A percentile compares a stretch with the other conserved stretches of the same genome.
phyloP scores from a whole-genome alignment of 2,797 vertebrate species.

The Sebastes ruberrimus region DNA sequence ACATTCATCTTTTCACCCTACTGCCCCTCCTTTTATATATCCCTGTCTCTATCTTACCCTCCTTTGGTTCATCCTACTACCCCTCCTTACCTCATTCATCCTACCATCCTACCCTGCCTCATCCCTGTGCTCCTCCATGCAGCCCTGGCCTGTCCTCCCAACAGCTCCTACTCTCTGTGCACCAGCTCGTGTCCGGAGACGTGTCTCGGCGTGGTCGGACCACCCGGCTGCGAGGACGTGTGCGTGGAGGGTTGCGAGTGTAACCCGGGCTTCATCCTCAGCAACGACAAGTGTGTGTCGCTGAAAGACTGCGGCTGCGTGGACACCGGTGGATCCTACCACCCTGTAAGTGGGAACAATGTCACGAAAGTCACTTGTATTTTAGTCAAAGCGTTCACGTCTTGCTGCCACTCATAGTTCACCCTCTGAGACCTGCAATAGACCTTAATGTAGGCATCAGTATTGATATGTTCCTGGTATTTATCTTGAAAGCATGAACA shows the following conservation, averaged over 20 bases:
- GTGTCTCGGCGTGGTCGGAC: conserved; percentile 66
- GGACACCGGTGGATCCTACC: conserved; percentile 73
- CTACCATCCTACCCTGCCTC: not conserved
- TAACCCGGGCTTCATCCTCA: conserved; percentile 84
- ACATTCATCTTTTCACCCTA: not conserved
- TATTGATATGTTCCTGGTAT: not conserved
- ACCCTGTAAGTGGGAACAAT: conserved; percentile 76
- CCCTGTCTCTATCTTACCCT: no score
- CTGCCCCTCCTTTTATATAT: no score
- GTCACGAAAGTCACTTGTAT: not conserved
- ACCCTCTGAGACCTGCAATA: not conserved
- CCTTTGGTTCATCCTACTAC: not conserved
- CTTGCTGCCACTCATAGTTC: not conserved
- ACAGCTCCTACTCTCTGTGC: conserved; percentile 86
- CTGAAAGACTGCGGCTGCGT: conserved; percentile 84
- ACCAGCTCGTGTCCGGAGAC: conserved; percentile 81
- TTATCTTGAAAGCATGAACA: not conserved
- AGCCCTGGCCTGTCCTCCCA: conserved; percentile 83
- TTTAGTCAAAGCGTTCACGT: not conserved
- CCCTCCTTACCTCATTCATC: no score
- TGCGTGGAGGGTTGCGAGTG: conserved; percentile 87
- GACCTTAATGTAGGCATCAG: no score
- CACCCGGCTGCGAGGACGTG: conserved; percentile 69
- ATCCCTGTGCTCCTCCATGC: not conserved
- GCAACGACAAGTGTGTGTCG: conserved; percentile 80